Evolutionary conservation across 2,113 vertebrate genomes (phyloP), one percentile per base, ranked within the genome.

Genomic region (Strix uralensis): DNA sequence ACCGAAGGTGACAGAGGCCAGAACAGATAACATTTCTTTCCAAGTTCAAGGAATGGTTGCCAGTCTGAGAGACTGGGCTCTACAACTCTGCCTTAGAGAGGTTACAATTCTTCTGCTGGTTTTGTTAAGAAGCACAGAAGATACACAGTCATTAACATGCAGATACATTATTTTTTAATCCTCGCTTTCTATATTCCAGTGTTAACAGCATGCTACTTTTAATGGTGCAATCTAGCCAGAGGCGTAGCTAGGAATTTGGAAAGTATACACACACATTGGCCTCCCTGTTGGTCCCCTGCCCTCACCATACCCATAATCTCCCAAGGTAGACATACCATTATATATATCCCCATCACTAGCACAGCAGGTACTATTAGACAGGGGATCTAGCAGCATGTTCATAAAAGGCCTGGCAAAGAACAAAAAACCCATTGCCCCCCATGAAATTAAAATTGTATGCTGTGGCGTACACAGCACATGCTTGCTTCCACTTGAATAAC

Each of bases 401-500:
- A 88, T 85, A 94, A 94, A 97, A 97, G 91, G 61, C 69, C 83
- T 95, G 81, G 96, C 78, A 87, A 92, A 94, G 91, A 96, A 94
- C 84, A 95, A 90, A 80, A 91, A 84, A n/a, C 15, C 2, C 81
- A 72, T 8, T 80, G 94, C 71, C 92, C 70, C n/a, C 81, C 82
- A 81, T 85, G 75, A 96, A 94, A 95, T 96, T 93, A 94, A 96
- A 96, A 96, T 91, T 91, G 78, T 91, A 91, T 80, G 81, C 78
- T 55, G 70, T 42, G 83, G 92, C 0, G 1, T 75, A 42, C 51
- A 81, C 65, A 89, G 84, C 91, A 93, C 87, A 91, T 40, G 87
- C 59, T 61, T 83, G 75, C 85, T 97, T 96, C 94, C 81, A 77
- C 89, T 61, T 67, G 54, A 95, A 22, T 81, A 63, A 94, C 91